Conservation (phyloP, 2,888 invertebrate species). For the Drosophila neotestacea region DNA sequence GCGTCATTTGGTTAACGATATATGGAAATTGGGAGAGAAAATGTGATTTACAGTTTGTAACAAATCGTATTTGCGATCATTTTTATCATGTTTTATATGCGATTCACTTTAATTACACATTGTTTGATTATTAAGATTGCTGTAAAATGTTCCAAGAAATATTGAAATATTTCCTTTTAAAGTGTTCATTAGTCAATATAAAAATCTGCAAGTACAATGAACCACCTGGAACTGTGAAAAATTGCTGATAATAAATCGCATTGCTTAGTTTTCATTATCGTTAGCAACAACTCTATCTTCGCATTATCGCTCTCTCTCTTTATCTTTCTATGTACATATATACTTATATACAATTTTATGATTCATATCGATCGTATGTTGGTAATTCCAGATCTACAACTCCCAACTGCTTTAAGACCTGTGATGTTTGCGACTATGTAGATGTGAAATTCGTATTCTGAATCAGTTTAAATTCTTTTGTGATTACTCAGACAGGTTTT, state of each 20-base stretch:
- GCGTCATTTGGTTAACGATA: neutral
- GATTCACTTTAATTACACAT: neutral
- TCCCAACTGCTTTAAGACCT: neutral
- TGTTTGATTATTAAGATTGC: neutral
- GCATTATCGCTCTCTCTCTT: neutral
- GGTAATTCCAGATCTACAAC: neutral
- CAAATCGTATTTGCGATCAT: neutral
- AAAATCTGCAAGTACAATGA: neutral
- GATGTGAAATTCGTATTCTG: constrained; percentile 7
- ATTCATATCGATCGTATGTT: constrained; percentile 20
- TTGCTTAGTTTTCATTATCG: neutral
- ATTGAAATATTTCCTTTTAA: neutral
- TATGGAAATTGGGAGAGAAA: too few species aligned
- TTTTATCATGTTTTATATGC: neutral
- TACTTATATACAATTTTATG: constrained; percentile 6
- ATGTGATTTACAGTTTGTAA: neutral
- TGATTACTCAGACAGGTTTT: constrained; percentile 37
- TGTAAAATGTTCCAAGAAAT: neutral
- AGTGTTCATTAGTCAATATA: neutral
- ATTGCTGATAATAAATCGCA: neutral
- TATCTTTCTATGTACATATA: neutral
- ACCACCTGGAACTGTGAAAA: neutral
- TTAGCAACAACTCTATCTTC: constrained; percentile 6
- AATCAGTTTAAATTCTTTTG: constrained; percentile 21
- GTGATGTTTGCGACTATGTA: constrained; percentile 11